Evolutionary conservation across 2,888 invertebrate genomes (phyloP).

Genomic region (Seladonia tumulorum): DNA sequence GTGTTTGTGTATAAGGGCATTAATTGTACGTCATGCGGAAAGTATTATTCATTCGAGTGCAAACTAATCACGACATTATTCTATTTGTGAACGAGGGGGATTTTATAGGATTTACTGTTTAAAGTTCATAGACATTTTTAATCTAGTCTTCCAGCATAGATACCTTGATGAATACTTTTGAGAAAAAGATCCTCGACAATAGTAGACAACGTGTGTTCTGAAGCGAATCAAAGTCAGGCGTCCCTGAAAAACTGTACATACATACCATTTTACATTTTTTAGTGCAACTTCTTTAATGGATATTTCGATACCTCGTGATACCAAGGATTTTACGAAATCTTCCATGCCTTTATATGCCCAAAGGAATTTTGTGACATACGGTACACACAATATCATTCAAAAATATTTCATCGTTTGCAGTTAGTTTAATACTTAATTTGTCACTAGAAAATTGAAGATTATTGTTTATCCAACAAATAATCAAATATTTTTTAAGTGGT

Average conservation of each 20-base stretch:
- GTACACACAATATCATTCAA: conserved; percentile 3
- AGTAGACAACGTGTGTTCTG: conserved; percentile 40
- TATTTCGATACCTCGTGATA: conserved; percentile 55
- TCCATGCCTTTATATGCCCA: conserved; percentile 49
- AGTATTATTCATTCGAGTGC: conserved; percentile 68
- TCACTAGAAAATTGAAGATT: not conserved
- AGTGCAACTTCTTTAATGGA: conserved; percentile 42
- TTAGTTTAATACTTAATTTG: not conserved
- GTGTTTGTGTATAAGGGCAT: conserved; percentile 63
- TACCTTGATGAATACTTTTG: conserved; percentile 48
- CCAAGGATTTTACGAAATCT: conserved; percentile 56
- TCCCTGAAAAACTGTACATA: conserved; percentile 64
- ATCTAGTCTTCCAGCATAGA: conserved; percentile 80
- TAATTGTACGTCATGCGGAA: conserved; percentile 60
- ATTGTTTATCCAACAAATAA: not conserved
- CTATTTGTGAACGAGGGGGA: conserved; percentile 56
- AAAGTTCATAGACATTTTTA: conserved; percentile 74
- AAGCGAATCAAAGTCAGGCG: conserved; percentile 43
- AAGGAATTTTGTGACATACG: conserved; percentile 37
- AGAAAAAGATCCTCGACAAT: conserved; percentile 35
- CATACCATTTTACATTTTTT: conserved; percentile 45
- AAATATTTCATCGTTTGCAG: not conserved
- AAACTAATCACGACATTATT: conserved; percentile 53
- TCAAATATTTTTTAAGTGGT: conserved; percentile 9
- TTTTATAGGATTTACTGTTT: conserved; percentile 50